These are phyloP conservation scores for Cyphomyrmex costatus DNA, from an alignment of 1,140 invertebrate genomes.

Conservation along the genomic window DNA sequence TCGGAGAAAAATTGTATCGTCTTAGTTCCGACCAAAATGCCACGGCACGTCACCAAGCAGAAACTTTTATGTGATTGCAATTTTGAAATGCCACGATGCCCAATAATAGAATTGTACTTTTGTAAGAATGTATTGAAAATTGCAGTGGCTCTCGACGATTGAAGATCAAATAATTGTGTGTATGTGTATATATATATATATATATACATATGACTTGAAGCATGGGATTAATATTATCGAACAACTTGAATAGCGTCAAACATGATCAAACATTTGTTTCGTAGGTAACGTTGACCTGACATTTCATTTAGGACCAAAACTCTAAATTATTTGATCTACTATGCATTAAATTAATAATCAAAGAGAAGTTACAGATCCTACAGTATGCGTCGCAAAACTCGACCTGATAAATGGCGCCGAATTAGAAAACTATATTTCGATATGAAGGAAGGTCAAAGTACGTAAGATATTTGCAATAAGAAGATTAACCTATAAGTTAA, in stretches of 20 bases:
- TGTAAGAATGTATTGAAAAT: neutral
- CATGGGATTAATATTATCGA: neutral
- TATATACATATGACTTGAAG: neutral
- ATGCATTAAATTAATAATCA: neutral
- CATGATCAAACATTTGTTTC: conserved; percentile 26
- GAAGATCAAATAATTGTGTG: neutral
- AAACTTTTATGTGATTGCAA: conserved; percentile 63
- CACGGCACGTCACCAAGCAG: conserved; percentile 62
- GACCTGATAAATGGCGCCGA: conserved; percentile 21
- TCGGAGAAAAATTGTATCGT: conserved; percentile 55
- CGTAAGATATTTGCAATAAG: neutral
- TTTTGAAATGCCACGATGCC: conserved; percentile 26
- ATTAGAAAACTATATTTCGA: neutral
- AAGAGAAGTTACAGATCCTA: neutral
- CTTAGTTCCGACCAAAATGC: conserved; percentile 66
- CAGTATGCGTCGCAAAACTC: conserved; percentile 50
- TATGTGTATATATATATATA: no score
- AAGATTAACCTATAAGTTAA: conserved; percentile 1
- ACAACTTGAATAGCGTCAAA: neutral
- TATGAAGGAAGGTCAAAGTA: neutral
- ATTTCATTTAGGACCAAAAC: neutral
- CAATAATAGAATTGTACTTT: conserved; percentile 16
- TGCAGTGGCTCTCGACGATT: neutral
- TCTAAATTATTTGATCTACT: conserved; percentile 13
- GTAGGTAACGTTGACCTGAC: neutral